Conservation (phyloP, 2,797 vertebrate genomes). For the Helostoma temminkii region DNA sequence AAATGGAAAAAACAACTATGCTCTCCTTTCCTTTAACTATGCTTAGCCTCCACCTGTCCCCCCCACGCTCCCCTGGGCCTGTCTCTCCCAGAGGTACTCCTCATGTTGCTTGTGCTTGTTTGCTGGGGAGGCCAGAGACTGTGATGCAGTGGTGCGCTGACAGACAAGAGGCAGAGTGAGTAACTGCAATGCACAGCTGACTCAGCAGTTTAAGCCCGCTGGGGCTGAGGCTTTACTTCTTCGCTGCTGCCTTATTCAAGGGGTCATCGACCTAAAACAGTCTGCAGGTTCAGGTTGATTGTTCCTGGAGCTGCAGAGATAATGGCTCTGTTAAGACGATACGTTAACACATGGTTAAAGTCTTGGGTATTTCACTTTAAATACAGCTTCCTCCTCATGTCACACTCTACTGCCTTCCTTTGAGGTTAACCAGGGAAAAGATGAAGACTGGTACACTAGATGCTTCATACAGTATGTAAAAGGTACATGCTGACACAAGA, state of each 20-base stretch:
- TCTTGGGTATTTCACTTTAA: conserved; percentile 12
- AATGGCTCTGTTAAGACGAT: neutral
- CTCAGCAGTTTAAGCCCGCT: conserved; percentile 62
- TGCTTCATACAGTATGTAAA: conserved; percentile 78
- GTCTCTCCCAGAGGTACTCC: neutral
- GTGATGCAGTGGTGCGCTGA: conserved; percentile 65
- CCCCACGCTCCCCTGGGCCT: neutral
- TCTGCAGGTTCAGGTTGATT: neutral
- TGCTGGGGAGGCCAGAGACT: conserved; percentile 32
- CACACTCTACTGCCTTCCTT: neutral
- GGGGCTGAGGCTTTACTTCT: conserved; percentile 55
- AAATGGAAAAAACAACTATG: conserved; percentile 24
- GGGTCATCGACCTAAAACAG: conserved; percentile 15
- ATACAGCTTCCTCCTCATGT: neutral
- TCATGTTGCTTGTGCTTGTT: conserved; percentile 47
- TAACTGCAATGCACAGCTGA: conserved; percentile 62
- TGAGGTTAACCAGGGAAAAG: conserved; percentile 55
- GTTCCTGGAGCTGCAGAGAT: neutral
- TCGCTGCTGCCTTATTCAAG: conserved; percentile 48
- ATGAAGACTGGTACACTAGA: conserved; percentile 42
- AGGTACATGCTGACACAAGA: conserved; percentile 64
- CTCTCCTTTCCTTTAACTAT: conserved; percentile 19
- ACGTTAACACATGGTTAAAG: neutral
- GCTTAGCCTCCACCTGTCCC: conserved; percentile 33
- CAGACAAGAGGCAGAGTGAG: conserved; percentile 56